Evolutionary conservation across 2,888 invertebrate genomes (phyloP), one percentile per base, ranked within the genome.

Genomic region (Drosophila lacicola): DNA sequence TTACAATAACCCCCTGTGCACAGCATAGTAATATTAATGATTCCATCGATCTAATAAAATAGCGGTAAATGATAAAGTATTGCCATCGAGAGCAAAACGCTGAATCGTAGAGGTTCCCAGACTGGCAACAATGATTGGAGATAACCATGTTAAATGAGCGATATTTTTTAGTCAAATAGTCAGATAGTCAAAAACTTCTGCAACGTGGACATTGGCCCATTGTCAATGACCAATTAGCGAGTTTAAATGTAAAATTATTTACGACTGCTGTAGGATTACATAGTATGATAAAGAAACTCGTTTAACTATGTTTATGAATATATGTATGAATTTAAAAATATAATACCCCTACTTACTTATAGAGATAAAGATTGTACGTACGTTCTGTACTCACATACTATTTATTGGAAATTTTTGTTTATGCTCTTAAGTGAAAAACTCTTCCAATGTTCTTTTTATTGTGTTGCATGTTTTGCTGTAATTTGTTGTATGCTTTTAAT

Each of bases 211-310:
- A 33, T 61, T 57, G 33, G 37, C 44, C 58, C 74, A 65, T 45
- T 64, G 64, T 47, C 56, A 54, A 55, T 33, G 66, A 51, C 66
- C 64, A 62, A 45, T 37, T 41, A 58, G 39, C 57, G 80, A 70
- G 68, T 74, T 80, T 70, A 82, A 80, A 70, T 85, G 86, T 88
- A 85, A 81, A 81, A 81, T 86, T 70, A 81, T 89, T 80, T 85
- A 75, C 85, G 85, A 85, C 85, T 85, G 85, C 85, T 88, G 72
- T 88, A 83, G 89, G 68, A 84, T 83, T 75, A 80, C 62, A 45
- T 36, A 84, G 65, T 69, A 71, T 67, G 69, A 50, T 84, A 84
- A 61, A 66, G 57, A 66, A 66, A 77, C 78, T 60, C 69, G 74
- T 69, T 86, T 74, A 80, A 77, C 78, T 85, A 88, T 83, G 82